Base-by-base conservation (phyloP, 2,888 invertebrate species). In the Chrysolina americana region DNA sequence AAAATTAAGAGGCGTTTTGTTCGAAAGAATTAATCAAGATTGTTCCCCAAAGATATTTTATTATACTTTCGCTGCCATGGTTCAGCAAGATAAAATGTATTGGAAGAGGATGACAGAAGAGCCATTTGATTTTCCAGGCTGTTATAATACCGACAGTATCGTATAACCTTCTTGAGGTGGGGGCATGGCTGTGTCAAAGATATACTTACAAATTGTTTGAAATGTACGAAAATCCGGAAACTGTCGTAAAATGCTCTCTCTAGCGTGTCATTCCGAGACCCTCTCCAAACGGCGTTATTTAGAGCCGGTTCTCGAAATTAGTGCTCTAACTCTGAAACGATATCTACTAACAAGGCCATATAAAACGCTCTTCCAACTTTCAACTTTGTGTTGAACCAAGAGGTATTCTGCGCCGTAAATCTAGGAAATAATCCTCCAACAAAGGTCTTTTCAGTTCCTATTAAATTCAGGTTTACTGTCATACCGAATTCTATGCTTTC, bases 381-480 rank as follows among this genome's bases (percentile, higher is more conserved):
- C 50, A 21, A 50, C 44, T 48, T 41, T 41, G 66, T 50, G 59
- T 66, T 66, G 36, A 17, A 59, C n/a, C 48, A 70, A 63, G 47
- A 63, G 63, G 69, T 23, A 73, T 73, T 72, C 48, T 59, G 41
- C 41, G 48, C 53, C 68, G 56, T 66, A 68, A 74, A 68, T 62
- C 68, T 63, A 44, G 71, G 64, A 68, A 73, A 65, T 73, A 76
- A 74, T 76, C 65, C 71, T 65, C 56, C 44, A 62, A 74, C 73
- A 74, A 70, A 71, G 71, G 64, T 71, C 71, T 64, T 69, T 74
- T 76, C 65, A 64, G 68, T 73, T 73, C 71, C 76, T 73, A 76
- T 76, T 76, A 76, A 73, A 76, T 76, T 73, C 64, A 63, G 65
- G 76, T 70, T 71, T 76, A 76, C 69, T 71, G 69, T 71, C 64